Percentiles rank a stretch among this genome's conserved stretches.
These are phyloP conservation scores for Acanthopagrus latus DNA, from an alignment of 2,797 vertebrate genomes.

Conservation along the genomic window DNA sequence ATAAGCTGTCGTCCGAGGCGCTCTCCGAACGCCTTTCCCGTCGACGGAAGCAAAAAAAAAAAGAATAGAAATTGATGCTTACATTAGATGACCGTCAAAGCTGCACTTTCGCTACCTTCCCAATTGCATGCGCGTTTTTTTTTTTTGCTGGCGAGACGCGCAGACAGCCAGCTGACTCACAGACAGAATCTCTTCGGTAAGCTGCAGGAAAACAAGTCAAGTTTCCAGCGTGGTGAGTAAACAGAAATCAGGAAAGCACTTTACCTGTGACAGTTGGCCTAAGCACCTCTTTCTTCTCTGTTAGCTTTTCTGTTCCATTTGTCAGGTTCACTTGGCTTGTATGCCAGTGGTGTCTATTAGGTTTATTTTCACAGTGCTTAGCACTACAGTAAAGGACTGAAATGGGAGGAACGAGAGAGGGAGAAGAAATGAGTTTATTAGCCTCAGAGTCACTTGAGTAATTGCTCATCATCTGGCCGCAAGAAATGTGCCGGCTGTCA, in stretches of 20 bases:
- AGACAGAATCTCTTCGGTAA: conserved; percentile 77
- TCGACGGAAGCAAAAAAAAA: not conserved
- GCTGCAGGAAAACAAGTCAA: conserved; percentile 85
- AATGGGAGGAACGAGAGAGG: conserved; percentile 49
- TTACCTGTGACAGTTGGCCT: conserved; percentile 86
- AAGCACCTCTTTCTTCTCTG: conserved; percentile 89
- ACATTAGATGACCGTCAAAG: conserved; percentile 9
- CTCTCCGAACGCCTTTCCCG: not conserved
- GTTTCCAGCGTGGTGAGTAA: conserved; percentile 84
- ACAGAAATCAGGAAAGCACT: conserved; percentile 86
- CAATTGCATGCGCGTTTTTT: conserved; percentile 40
- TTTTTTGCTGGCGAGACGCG: conserved; percentile 39
- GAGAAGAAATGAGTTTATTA: conserved; percentile 36
- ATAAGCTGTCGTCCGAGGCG: no score
- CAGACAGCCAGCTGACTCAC: conserved; percentile 80
- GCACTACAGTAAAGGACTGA: conserved; percentile 70
- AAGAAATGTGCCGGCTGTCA: conserved; percentile 18
- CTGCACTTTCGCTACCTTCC: conserved; percentile 16
- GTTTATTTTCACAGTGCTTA: conserved; percentile 79
- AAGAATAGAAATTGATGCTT: not conserved
- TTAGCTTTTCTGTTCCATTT: conserved; percentile 89
- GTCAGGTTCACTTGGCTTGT: conserved; percentile 86
- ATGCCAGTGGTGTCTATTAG: conserved; percentile 84
- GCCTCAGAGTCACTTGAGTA: conserved; percentile 28
- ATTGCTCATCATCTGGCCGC: conserved; percentile 60